Percentiles rank a stretch among this genome's conserved stretches.
These are phyloP conservation scores for Orthonychiurus folsomi DNA, from an alignment of 2,888 invertebrate genomes.

Conservation along the genomic window DNA sequence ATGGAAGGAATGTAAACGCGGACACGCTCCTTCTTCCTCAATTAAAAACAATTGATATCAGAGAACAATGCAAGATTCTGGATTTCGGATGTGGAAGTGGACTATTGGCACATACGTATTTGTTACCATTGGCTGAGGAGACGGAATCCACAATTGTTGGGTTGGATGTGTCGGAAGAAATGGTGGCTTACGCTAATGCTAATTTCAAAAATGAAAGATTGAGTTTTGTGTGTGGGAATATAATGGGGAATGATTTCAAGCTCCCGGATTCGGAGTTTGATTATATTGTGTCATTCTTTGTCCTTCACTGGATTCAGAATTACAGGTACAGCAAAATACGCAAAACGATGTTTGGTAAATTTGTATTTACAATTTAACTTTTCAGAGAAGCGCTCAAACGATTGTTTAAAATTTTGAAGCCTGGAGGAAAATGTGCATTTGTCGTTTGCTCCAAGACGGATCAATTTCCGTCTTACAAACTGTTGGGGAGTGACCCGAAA, in stretches of 20 bases:
- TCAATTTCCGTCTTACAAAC: neutral
- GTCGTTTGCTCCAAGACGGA: neutral
- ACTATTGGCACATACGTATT: neutral
- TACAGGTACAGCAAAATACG: neutral
- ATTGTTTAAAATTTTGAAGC: neutral
- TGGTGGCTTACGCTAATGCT: neutral
- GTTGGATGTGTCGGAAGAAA: slow-evolving; percentile 7
- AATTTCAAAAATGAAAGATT: neutral
- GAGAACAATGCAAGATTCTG: neutral
- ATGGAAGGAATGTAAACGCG: neutral
- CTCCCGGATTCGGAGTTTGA: neutral
- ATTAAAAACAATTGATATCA: neutral
- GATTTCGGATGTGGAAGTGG: slow-evolving; percentile 15
- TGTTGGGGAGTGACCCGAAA: neutral
- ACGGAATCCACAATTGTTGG: slow-evolving; percentile 4
- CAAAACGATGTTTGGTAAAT: too few relatives aligned
- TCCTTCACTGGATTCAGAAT: neutral
- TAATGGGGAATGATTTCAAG: neutral
- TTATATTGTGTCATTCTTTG: neutral
- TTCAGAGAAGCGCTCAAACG: neutral
- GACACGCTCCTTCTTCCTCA: neutral
- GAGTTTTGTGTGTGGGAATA: neutral
- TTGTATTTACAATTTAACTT: neutral
- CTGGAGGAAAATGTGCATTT: neutral
- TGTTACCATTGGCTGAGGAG: slow-evolving; percentile 2